phyloP scores from a whole-genome alignment of 1,140 invertebrate species.

The Zaprionus tsacasi region DNA sequence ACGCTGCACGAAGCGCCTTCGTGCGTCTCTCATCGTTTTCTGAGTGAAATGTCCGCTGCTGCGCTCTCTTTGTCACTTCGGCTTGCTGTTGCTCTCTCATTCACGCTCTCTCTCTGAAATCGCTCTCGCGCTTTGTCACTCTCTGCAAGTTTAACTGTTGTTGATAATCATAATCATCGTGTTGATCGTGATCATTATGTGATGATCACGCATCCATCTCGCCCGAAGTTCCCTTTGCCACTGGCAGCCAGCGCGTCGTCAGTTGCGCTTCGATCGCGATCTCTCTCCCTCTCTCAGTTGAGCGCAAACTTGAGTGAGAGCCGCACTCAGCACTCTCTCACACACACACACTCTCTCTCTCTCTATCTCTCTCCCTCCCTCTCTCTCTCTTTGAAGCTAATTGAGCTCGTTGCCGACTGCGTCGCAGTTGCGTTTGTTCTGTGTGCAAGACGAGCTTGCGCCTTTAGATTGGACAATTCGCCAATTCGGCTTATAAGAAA shows the following conservation, averaged over 20 bases:
- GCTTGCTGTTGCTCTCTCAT: neutral
- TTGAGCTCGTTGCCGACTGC: slow-evolving; percentile 15
- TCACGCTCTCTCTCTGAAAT: slow-evolving; percentile 1
- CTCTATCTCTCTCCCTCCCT: neutral
- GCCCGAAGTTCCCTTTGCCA: slow-evolving; percentile 46
- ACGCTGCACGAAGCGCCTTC: slow-evolving; percentile 27
- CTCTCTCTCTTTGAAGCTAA: slow-evolving; percentile 14
- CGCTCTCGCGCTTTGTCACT: slow-evolving; percentile 4
- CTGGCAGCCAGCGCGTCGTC: slow-evolving; percentile 54
- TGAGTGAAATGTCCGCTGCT: slow-evolving; percentile 23
- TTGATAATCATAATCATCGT: slow-evolving; percentile 33
- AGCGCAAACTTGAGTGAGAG: slow-evolving; percentile 33
- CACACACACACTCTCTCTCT: neutral
- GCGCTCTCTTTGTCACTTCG: neutral
- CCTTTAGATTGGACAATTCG: slow-evolving; percentile 10
- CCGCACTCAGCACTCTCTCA: slow-evolving; percentile 10
- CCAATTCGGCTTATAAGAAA: slow-evolving; percentile 49
- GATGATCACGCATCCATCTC: slow-evolving; percentile 49
- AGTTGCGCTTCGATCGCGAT: slow-evolving; percentile 20
- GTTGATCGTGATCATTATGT: slow-evolving; percentile 17
- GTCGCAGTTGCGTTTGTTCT: neutral
- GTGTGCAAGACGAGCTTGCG: neutral
- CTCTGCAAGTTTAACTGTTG: slow-evolving; percentile 47
- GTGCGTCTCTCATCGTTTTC: slow-evolving; percentile 15
- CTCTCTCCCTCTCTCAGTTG: slow-evolving; percentile 19